Base-by-base conservation (phyloP, 2,797 vertebrate genomes). In the Glossophaga mutica region DNA sequence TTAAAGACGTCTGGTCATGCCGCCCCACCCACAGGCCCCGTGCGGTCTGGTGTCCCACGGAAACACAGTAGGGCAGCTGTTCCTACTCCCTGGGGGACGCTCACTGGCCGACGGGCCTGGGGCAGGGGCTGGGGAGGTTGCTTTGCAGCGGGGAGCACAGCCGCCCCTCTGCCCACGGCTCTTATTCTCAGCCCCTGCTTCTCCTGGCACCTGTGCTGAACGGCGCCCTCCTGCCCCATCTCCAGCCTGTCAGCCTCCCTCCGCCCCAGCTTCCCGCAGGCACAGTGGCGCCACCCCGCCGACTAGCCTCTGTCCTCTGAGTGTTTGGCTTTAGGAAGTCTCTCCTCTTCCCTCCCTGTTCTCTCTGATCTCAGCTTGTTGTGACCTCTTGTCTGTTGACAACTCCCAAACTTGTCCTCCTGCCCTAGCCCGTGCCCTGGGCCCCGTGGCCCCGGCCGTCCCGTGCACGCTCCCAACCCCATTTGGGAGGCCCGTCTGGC, bases 41-140 rank as follows among this genome's bases (percentile, higher is more conserved):
- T 29, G 26, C 24, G 6, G 26, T 57, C 67, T 71, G 16, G 11
- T 4, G 46, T 32, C 24, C 46, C 68, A 8, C 14, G 12, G 12
- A 24, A 19, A 26, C 24, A 10, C 9, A 18, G 46, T 22, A 1
- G 48, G 37, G 11, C 29, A 22, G 68, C 57, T 34, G 57, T 4
- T 59, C n/a, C 3, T 11, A 0, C 39, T 24, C 4, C 3, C 65
- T 18, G 21, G 32, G 21, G 24, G 26, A 2, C 9, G 7, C 2
- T 26, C 26, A 46, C 48, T 19, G 48, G 34, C 42, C 32, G 59
- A 26, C 24, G 2, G 14, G 70, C 21, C 0, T 0, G 7, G 1
- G 50, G 32, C 11, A 9, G 39, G 67, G 46, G 42, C 12, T 8
- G 42, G n/a, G 16, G 52, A 44, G 2, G 0, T 52, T 32, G 11